Evolutionary conservation across 2,113 vertebrate species (phyloP), one percentile per base, ranked within the genome.

Genomic region (Gymnorhina tibicen): DNA sequence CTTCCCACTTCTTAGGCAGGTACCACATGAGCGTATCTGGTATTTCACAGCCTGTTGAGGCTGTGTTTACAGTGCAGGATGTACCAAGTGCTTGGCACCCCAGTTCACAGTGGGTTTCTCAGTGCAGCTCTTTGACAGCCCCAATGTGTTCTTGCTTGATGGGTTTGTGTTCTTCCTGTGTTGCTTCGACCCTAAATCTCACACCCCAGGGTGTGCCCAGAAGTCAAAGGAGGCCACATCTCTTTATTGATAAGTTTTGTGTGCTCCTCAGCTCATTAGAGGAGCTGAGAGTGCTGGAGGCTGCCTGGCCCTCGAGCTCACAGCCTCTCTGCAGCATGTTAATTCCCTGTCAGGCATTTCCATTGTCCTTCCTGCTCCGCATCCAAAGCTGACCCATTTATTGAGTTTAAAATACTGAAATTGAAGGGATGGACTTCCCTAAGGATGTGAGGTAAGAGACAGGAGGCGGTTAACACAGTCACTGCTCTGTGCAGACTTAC

Each of bases 1-100:
- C 49, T 68, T 44, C 75, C 52, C 33, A 8, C 0, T 49, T 64
- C 33, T 42, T 58, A 30, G 0, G 0, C 16, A 37, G 66, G 53
- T 53, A 3, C 56, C 15, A 2, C n/a, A 27, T 4, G 7, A 42
- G 13, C 1, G 7, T 6, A 0, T 27, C 16, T 66, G 73, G 17
- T 37, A 2, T 69, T 59, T 53, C 63, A 10, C 37, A 16, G 52
- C 1, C 3, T 33, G 1, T 8, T 0, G 1, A 32, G 75, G 82
- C 16, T 23, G 35, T 39, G 49, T 55, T 33, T 49, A 55, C 41
- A 16, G 30, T 5, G 33, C 42, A 44, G 82, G 68, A 39, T 23
- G 59, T 1, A 3, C 21, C 27, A 1, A 21, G 13, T 35, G 58
- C 28, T 33, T 50, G 56, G 41, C 19, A 14, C 60, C 41, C 7